Evolutionary conservation across 2,888 invertebrate genomes (phyloP).

Genomic region (Geophilus truncorum): DNA sequence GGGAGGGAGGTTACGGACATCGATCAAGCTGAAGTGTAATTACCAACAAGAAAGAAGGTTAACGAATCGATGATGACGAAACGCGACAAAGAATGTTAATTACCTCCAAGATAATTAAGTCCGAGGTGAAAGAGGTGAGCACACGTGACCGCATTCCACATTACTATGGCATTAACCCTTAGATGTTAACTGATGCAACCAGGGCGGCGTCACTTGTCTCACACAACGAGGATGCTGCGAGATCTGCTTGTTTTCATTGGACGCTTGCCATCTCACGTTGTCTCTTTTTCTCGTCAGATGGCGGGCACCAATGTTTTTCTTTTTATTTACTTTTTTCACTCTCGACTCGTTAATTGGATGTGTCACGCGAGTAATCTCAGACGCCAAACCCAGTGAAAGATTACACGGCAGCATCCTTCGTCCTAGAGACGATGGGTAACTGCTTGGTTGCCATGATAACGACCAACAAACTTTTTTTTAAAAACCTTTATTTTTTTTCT

Average conservation of each 20-base stretch:
- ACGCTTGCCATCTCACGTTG: not conserved
- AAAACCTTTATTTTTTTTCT: not conserved
- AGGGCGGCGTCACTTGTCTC: not conserved
- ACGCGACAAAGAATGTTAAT: constrained; percentile 17
- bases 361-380: constrained; percentile 3
- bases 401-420: not conserved
- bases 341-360: constrained; percentile 1
- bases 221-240: not conserved
- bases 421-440: too few species aligned
- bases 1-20: not conserved
- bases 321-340: constrained; percentile 14
- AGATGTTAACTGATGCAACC: not conserved
- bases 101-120: constrained; percentile 9
- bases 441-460: not conserved
- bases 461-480: not conserved
- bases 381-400: not conserved
- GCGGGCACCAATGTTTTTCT: not conserved
- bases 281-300: not conserved
- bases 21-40: constrained; percentile 7
- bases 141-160: not conserved
- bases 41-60: not conserved
- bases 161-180: not conserved
- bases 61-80: constrained; percentile 2
- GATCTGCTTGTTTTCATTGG: not conserved
- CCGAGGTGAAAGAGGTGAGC: not conserved